Evolutionary conservation across 1,140 invertebrate species (phyloP).

Genomic region (Diorhabda sublineata): DNA sequence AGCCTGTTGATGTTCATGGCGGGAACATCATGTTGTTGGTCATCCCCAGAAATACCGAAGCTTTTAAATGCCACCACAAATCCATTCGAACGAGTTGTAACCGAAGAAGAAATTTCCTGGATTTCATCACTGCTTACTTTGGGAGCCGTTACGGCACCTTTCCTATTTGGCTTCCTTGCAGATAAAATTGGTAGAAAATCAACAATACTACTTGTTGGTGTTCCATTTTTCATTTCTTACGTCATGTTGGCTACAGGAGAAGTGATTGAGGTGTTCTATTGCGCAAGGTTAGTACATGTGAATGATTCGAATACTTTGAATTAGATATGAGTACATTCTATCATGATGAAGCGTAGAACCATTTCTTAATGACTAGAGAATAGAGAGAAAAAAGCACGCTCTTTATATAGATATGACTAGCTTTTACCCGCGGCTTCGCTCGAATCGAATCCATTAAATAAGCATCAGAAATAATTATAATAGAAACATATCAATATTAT

Average conservation of each 20-base stretch:
- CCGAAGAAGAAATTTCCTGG: conserved; percentile 22
- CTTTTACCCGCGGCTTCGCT: too few relatives aligned
- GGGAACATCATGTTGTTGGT: conserved; percentile 35
- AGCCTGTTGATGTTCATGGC: conserved; percentile 29
- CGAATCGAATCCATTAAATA: too few relatives aligned
- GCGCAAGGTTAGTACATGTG: conserved; percentile 30
- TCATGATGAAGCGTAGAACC: too few relatives aligned
- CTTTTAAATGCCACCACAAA: conserved; percentile 28
- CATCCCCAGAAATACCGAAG: conserved; percentile 33
- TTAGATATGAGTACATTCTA: background rate
- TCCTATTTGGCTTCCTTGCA: conserved; percentile 42
- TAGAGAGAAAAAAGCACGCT: too few relatives aligned
- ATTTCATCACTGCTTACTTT: conserved; percentile 67
- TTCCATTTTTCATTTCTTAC: conserved; percentile 55
- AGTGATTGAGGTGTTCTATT: conserved; percentile 39
- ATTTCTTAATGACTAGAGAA: too few relatives aligned
- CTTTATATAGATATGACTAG: too few relatives aligned
- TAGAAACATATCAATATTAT: too few relatives aligned
- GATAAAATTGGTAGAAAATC: conserved; percentile 49
- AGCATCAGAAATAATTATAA: too few relatives aligned
- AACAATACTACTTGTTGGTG: conserved; percentile 47
- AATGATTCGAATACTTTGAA: background rate
- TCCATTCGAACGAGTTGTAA: conserved; percentile 34
- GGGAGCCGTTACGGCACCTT: conserved; percentile 60
- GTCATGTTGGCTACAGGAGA: conserved; percentile 39